A percentile compares a stretch with the other conserved stretches of the same genome.
These are phyloP conservation scores for Mellilla xanthometata DNA, from an alignment of 2,888 invertebrate species.

Conservation along the genomic window DNA sequence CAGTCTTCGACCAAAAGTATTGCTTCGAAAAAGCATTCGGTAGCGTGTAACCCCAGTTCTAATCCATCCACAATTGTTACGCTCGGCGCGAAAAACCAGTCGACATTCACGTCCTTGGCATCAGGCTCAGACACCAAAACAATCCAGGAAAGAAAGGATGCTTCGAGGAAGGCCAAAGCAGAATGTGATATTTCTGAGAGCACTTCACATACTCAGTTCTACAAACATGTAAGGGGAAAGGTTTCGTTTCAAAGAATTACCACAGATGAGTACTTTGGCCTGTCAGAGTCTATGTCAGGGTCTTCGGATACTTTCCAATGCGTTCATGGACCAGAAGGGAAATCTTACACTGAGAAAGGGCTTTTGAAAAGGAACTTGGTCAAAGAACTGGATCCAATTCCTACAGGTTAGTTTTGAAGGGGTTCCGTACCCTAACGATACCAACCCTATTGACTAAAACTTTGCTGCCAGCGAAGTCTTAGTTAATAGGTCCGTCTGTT, in stretches of 20 bases:
- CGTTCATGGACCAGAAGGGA: constrained; percentile 50
- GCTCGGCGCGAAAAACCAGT: no score
- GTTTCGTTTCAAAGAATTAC: constrained; percentile 42
- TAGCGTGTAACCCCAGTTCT: no score
- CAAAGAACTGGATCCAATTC: constrained; percentile 55
- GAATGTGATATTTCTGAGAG: constrained; percentile 38
- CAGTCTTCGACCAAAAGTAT: no score
- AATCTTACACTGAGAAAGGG: constrained; percentile 49
- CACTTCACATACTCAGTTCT: constrained; percentile 57
- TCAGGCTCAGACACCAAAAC: neutral
- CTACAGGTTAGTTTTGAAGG: constrained; percentile 32
- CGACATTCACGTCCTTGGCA: no score
- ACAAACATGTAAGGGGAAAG: constrained; percentile 36
- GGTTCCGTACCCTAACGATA: no score
- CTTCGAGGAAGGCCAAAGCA: constrained; percentile 34
- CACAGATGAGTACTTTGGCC: constrained; percentile 45
- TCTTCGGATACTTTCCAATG: constrained; percentile 56
- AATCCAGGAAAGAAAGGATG: constrained; percentile 2
- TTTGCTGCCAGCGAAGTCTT: no score
- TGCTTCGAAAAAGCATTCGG: no score
- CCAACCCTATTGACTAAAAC: no score
- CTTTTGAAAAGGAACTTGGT: constrained; percentile 50
- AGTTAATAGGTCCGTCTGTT: no score
- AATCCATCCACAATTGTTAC: no score
- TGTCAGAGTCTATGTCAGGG: constrained; percentile 52